These are phyloP conservation scores for Phragmatobia fuliginosa DNA, from an alignment of 2,888 invertebrate genomes.

Conservation along the genomic window DNA sequence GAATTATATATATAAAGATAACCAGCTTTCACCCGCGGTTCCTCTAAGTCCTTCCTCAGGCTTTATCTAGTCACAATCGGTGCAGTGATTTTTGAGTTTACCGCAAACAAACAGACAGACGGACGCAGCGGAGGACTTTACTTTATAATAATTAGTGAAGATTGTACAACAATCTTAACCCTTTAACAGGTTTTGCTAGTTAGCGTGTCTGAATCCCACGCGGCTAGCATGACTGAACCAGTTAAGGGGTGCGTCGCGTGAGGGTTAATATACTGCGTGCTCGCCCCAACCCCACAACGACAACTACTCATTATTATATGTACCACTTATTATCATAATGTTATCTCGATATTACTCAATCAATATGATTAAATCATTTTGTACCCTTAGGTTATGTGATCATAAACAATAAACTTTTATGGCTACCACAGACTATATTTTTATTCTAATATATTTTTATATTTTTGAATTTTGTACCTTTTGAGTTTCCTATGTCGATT, in stretches of 20 bases:
- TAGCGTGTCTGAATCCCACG: slow-evolving; percentile 32
- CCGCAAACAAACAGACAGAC: too few relatives aligned
- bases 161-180: slow-evolving; percentile 9
- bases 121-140: too few relatives aligned
- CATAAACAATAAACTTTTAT: background rate
- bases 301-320: slow-evolving; percentile 27
- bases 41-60: too few relatives aligned
- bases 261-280: slow-evolving; percentile 38
- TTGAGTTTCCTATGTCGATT: background rate
- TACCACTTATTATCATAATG: slow-evolving; percentile 20
- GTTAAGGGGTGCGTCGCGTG: slow-evolving; percentile 47
- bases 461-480: background rate
- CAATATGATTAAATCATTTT: slow-evolving; percentile 6
- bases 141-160: too few relatives aligned
- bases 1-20: too few relatives aligned
- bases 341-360: slow-evolving; percentile 13
- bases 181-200: background rate
- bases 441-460: background rate
- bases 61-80: too few relatives aligned
- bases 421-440: background rate
- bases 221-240: slow-evolving; percentile 40
- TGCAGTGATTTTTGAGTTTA: too few relatives aligned
- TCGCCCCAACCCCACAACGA: background rate
- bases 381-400: background rate
- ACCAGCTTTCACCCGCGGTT: too few relatives aligned